Evolutionary conservation across 2,113 vertebrate genomes (phyloP).

Genomic region (Condylura cristata): DNA sequence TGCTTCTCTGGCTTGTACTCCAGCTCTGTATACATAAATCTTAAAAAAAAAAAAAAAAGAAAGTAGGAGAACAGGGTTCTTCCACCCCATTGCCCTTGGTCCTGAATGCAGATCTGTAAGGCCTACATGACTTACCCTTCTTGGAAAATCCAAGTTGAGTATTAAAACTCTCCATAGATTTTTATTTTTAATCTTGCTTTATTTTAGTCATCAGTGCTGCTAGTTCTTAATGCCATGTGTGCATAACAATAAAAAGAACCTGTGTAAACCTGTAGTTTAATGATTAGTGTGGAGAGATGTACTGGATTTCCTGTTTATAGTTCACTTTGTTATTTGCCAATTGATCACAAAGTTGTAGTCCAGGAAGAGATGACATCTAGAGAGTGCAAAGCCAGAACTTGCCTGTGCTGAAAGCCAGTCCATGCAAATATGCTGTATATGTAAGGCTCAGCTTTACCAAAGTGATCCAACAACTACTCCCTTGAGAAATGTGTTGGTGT

Average conservation of each 20-base stretch:
- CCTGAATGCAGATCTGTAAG: not conserved
- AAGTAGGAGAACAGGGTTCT: too few relatives aligned
- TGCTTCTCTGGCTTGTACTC: too few relatives aligned
- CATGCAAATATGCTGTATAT: not conserved
- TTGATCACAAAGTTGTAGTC: not conserved
- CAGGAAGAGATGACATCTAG: not conserved
- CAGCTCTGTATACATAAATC: too few relatives aligned
- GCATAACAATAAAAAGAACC: not conserved
- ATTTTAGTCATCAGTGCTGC: slow-evolving; percentile 18
- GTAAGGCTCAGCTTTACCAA: not conserved
- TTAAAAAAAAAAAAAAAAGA: too few relatives aligned
- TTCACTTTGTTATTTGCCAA: not conserved
- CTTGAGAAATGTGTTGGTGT: not conserved
- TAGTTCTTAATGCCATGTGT: not conserved
- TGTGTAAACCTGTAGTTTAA: not conserved
- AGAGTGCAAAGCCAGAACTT: not conserved
- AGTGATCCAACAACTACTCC: not conserved
- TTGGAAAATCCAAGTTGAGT: not conserved
- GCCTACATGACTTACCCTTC: not conserved
- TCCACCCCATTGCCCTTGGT: not conserved
- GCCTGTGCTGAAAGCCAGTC: not conserved
- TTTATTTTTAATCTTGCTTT: not conserved
- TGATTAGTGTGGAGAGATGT: not conserved
- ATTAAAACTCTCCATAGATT: not conserved
- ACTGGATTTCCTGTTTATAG: not conserved